Conservation (phyloP, 2,888 invertebrate genomes). For the Bellardia bayeri region DNA sequence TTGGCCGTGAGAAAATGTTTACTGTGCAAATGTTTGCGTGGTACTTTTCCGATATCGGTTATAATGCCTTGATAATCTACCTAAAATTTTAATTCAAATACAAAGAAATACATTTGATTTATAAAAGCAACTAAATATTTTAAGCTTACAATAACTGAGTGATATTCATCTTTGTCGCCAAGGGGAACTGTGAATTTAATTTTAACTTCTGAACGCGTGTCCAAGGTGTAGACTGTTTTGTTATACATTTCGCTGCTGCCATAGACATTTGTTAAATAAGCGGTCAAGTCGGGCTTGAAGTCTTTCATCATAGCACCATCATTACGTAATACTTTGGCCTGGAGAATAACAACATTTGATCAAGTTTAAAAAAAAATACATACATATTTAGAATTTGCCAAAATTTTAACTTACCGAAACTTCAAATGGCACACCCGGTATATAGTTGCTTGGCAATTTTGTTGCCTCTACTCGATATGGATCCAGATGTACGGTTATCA, state of each 20-base stretch:
- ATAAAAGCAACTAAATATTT: background rate
- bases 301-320: slow-evolving; percentile 88
- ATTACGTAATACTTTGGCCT: slow-evolving; percentile 90
- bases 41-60: slow-evolving; percentile 82
- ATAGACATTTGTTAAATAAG: slow-evolving; percentile 82
- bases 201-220: slow-evolving; percentile 80
- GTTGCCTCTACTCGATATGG: slow-evolving; percentile 91
- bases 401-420: slow-evolving; percentile 78
- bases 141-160: slow-evolving; percentile 81
- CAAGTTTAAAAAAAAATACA: too few species aligned
- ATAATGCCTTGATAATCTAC: slow-evolving; percentile 91
- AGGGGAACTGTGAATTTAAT: slow-evolving; percentile 83
- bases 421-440: slow-evolving; percentile 93
- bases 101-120: background rate
- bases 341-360: background rate
- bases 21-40: slow-evolving; percentile 80
- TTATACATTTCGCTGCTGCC: slow-evolving; percentile 83
- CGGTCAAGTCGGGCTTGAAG: slow-evolving; percentile 86
- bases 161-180: slow-evolving; percentile 81
- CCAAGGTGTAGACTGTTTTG: slow-evolving; percentile 79
- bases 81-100: slow-evolving; percentile 82
- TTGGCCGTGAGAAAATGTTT: slow-evolving; percentile 84
- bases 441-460: slow-evolving; percentile 94
- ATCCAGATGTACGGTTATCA: slow-evolving; percentile 91
- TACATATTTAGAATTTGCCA: background rate